Conservation (phyloP, 92 coral and sea anemone species). For the Chrysogorgia sp. region DNA sequence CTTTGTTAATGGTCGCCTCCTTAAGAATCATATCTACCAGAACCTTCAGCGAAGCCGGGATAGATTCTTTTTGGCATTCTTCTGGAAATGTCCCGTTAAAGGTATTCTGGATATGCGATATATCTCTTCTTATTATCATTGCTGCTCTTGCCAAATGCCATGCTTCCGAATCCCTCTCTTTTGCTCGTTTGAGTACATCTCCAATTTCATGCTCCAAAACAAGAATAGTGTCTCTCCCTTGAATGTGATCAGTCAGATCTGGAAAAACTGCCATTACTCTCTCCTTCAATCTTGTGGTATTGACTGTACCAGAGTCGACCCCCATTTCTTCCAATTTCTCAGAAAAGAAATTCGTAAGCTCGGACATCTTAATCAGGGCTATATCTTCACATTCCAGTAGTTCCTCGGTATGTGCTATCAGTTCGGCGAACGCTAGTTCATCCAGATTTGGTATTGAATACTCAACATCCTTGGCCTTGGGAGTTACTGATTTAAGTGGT, state of each 20-base stretch:
- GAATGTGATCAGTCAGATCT: conserved; percentile 49
- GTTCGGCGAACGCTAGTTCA: not conserved
- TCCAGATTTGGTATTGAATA: not conserved
- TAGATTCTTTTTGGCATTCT: conserved; percentile 47
- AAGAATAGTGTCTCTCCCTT: conserved; percentile 61
- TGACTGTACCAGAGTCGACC: not conserved
- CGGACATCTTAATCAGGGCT: conserved; percentile 48
- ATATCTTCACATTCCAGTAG: conserved; percentile 48
- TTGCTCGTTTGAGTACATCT: conserved; percentile 24
- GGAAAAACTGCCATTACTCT: not conserved
- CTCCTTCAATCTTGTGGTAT: conserved; percentile 60
- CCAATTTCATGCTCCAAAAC: conserved; percentile 67
- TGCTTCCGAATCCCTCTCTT: conserved; percentile 61
- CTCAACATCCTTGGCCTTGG: not conserved
- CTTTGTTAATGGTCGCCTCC: conserved; percentile 48
- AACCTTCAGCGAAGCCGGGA: conserved; percentile 55
- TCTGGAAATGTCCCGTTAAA: conserved; percentile 54
- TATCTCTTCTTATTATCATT: conserved; percentile 64
- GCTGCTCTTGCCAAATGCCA: conserved; percentile 66
- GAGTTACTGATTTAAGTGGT: not conserved
- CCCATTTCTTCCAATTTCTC: conserved; percentile 6
- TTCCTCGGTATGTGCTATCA: conserved; percentile 44
- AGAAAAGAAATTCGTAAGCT: conserved; percentile 45
- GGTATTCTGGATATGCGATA: conserved; percentile 53
- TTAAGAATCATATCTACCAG: conserved; percentile 55